Percentiles rank a stretch among this genome's conserved stretches.
Conservation (phyloP, 2,888 invertebrate species). For the Caenorhabditis sp. region DNA sequence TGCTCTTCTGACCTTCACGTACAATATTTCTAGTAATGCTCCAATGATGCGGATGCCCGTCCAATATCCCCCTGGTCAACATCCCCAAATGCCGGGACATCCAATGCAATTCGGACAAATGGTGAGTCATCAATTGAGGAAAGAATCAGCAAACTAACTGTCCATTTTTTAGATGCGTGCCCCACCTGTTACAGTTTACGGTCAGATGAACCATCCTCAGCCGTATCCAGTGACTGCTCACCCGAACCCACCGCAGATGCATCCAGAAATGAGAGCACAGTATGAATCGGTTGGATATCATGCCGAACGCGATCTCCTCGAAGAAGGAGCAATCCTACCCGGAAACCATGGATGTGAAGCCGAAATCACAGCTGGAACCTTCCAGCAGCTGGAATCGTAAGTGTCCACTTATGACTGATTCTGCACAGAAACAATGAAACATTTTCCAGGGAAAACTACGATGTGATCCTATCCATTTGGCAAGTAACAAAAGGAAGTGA, state of each 20-base stretch:
- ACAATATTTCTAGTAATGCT: slow-evolving; percentile 19
- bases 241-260: slow-evolving; percentile 25
- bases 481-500: slow-evolving; percentile 12
- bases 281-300: slow-evolving; percentile 9
- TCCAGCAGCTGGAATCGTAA: slow-evolving; percentile 10
- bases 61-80: slow-evolving; percentile 45
- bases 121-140: slow-evolving; percentile 5
- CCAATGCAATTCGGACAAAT: slow-evolving; percentile 53
- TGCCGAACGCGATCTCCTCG: slow-evolving; percentile 13
- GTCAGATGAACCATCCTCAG: slow-evolving; percentile 41
- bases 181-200: slow-evolving; percentile 48
- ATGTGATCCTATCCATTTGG: slow-evolving; percentile 33
- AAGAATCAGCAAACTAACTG: no score
- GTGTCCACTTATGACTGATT: neutral
- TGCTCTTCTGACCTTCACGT: neutral
- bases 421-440: neutral
- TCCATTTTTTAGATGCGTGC: slow-evolving; percentile 49
- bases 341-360: slow-evolving; percentile 29
- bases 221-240: slow-evolving; percentile 47
- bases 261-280: slow-evolving; percentile 2
- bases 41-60: slow-evolving; percentile 46
- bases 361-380: neutral
- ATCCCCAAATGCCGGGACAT: slow-evolving; percentile 35
- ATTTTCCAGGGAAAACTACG: slow-evolving; percentile 21
- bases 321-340: slow-evolving; percentile 13